Evolutionary conservation across 2,113 vertebrate species (phyloP).

Genomic region (Plecotus auritus): DNA sequence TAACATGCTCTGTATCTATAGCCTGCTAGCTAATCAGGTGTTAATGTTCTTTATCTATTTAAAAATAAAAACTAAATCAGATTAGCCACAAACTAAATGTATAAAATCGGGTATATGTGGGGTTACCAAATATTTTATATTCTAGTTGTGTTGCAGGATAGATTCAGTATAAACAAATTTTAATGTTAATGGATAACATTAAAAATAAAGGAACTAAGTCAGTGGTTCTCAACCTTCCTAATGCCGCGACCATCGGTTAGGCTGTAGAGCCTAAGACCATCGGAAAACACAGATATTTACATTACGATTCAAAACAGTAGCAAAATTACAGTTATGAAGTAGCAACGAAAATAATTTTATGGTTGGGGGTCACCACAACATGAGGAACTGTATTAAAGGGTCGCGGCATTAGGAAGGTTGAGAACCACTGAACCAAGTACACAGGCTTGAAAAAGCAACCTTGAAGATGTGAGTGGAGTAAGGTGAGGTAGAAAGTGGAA

Average conservation of each 20-base stretch:
- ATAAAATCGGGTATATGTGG: slow-evolving; percentile 17
- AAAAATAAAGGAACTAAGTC: slow-evolving; percentile 8
- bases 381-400: no score
- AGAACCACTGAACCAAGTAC: background rate
- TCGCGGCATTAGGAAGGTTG: no score
- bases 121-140: slow-evolving; percentile 36
- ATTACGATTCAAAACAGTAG: no score
- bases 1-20: slow-evolving; percentile 36
- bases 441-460: background rate
- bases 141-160: slow-evolving; percentile 21
- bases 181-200: slow-evolving; percentile 1
- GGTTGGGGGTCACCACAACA: no score
- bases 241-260: no score
- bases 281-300: no score
- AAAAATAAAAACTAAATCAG: slow-evolving; percentile 30
- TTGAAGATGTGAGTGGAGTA: background rate
- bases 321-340: no score
- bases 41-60: slow-evolving; percentile 42
- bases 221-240: no score
- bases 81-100: slow-evolving; percentile 23
- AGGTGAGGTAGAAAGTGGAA: background rate
- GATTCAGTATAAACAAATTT: slow-evolving; percentile 17
- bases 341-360: no score
- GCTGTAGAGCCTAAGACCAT: no score
- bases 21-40: slow-evolving; percentile 26